These are phyloP conservation scores for Rhorus exstirpatorius DNA, from an alignment of 2,888 invertebrate genomes.

Conservation along the genomic window DNA sequence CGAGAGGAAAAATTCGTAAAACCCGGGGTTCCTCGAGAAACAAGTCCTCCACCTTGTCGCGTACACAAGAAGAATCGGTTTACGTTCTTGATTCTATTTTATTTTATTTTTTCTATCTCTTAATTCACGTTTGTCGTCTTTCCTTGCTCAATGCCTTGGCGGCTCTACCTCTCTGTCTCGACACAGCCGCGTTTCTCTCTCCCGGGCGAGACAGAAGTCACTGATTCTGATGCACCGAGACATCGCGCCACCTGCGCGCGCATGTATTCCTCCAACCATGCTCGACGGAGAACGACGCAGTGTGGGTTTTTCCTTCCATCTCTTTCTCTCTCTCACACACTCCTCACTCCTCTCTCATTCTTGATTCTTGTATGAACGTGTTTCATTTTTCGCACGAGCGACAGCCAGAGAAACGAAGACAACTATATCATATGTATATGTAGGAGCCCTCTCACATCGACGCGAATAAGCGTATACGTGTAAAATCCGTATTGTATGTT, in stretches of 20 bases:
- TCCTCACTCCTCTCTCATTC: slow-evolving; percentile 48
- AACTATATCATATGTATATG: slow-evolving; percentile 12
- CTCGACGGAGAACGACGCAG: slow-evolving; percentile 56
- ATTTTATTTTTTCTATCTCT: slow-evolving; percentile 32
- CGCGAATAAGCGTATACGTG: slow-evolving; percentile 16
- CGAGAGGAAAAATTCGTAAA: not conserved
- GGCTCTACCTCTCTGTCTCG: slow-evolving; percentile 63
- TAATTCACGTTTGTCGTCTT: slow-evolving; percentile 36
- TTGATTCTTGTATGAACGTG: slow-evolving; percentile 24
- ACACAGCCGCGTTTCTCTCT: slow-evolving; percentile 73
- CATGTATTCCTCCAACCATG: slow-evolving; percentile 73
- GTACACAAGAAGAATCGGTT: not conserved
- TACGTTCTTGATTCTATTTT: slow-evolving; percentile 14
- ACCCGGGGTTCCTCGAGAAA: slow-evolving; percentile 3
- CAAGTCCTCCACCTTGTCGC: slow-evolving; percentile 25
- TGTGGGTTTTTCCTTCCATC: slow-evolving; percentile 38
- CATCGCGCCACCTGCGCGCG: slow-evolving; percentile 86
- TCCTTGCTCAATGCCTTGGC: slow-evolving; percentile 39
- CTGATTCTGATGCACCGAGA: slow-evolving; percentile 83
- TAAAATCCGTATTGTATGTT: slow-evolving; percentile 9
- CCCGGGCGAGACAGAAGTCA: slow-evolving; percentile 78
- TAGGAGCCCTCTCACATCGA: slow-evolving; percentile 2
- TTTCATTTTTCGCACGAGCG: slow-evolving; percentile 24
- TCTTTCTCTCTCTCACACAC: slow-evolving; percentile 34
- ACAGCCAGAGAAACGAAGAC: slow-evolving; percentile 20